These are phyloP conservation scores for Zophobas atratus DNA, from an alignment of 1,140 invertebrate genomes.

Conservation along the genomic window DNA sequence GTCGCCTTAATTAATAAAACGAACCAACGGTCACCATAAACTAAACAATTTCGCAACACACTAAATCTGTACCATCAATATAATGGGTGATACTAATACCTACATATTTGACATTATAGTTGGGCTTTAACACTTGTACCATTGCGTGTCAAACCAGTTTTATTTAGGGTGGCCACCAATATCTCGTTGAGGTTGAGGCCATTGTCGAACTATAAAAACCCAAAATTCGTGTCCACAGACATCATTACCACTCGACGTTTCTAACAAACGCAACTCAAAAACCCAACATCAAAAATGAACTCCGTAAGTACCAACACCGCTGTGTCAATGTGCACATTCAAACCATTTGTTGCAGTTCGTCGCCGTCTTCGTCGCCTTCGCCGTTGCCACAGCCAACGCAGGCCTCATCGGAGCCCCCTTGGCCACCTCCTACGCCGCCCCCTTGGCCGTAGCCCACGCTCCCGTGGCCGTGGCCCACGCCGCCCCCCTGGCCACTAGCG, in stretches of 20 bases:
- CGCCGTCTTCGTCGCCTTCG: slow-evolving; percentile 34
- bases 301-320: background rate
- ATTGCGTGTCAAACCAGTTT: slow-evolving; percentile 28
- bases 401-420: slow-evolving; percentile 28
- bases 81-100: slow-evolving; percentile 25
- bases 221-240: slow-evolving; percentile 4
- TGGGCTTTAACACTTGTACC: slow-evolving; percentile 12
- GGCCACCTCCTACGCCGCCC: slow-evolving; percentile 5
- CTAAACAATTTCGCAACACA: slow-evolving; percentile 6
- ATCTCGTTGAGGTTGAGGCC: slow-evolving; percentile 34
- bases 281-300: slow-evolving; percentile 22
- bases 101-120: slow-evolving; percentile 38
- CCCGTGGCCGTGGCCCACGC: slow-evolving; percentile 8
- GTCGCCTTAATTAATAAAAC: slow-evolving; percentile 13
- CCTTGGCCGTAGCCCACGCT: background rate
- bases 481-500: slow-evolving; percentile 21
- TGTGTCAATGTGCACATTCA: background rate
- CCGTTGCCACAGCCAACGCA: slow-evolving; percentile 43
- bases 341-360: slow-evolving; percentile 5
- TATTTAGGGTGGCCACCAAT: slow-evolving; percentile 36
- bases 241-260: slow-evolving; percentile 11
- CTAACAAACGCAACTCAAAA: slow-evolving; percentile 9
- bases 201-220: slow-evolving; percentile 16
- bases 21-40: slow-evolving; percentile 1
- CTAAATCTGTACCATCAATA: slow-evolving; percentile 22